Evolutionary conservation across 64 coral and sea anemone genomes (phyloP).

Genomic region (Actinia tenebrosa): DNA sequence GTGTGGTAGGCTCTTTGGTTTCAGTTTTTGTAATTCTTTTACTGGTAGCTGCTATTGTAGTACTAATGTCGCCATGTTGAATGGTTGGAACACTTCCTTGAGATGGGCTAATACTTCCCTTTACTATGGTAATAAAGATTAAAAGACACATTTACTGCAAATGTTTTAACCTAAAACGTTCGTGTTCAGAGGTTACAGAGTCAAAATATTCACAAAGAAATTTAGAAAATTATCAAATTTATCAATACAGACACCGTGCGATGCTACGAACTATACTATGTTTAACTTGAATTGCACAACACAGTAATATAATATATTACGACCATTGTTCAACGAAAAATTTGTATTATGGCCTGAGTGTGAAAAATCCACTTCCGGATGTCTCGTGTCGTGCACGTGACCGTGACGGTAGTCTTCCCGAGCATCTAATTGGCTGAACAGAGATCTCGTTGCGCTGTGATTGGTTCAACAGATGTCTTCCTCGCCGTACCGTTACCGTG

Average conservation of each 20-base stretch:
- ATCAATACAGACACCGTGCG: neutral
- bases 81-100: neutral
- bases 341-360: too few relatives aligned
- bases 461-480: neutral
- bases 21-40: neutral
- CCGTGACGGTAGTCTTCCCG: too few relatives aligned
- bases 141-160: neutral
- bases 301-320: too few relatives aligned
- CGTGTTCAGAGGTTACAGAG: too few relatives aligned
- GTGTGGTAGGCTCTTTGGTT: neutral
- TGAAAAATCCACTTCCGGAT: too few relatives aligned
- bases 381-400: too few relatives aligned
- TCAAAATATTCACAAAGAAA: too few relatives aligned
- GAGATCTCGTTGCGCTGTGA: neutral
- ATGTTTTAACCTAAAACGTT: too few relatives aligned
- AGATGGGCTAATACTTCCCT: neutral
- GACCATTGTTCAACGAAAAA: too few relatives aligned
- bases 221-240: too few relatives aligned
- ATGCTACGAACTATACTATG: neutral
- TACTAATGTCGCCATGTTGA: neutral
- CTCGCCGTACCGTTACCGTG: neutral
- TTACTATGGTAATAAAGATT: neutral
- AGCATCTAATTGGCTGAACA: neutral
- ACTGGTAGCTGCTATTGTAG: neutral
- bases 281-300: too few relatives aligned